Evolutionary conservation across 2,888 invertebrate species (phyloP).

Genomic region (Thumatha senex): DNA sequence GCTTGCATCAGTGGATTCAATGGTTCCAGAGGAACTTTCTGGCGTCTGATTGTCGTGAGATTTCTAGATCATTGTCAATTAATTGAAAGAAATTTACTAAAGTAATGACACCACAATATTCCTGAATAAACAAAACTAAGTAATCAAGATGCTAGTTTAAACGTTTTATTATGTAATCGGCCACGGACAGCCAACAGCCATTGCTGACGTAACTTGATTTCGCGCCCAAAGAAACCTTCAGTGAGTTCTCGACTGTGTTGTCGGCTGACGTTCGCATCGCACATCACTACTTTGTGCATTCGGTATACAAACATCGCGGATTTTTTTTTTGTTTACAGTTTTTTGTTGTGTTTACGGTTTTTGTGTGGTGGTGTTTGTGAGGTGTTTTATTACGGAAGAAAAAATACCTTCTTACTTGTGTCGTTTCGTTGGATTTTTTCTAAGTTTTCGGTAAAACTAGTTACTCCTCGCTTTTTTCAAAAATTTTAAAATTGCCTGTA

Average conservation of each 20-base stretch:
- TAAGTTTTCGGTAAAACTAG: neutral
- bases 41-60: no score
- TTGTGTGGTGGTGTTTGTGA: conserved; percentile 4
- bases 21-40: no score
- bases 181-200: conserved; percentile 16
- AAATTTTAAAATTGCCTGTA: no score
- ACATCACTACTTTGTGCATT: conserved; percentile 14
- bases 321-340: conserved; percentile 1
- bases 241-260: conserved; percentile 19
- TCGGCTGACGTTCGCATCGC: conserved; percentile 1
- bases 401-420: neutral
- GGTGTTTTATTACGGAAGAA: neutral
- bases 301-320: conserved; percentile 9
- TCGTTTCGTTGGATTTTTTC: conserved; percentile 8
- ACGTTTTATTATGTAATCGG: conserved; percentile 27
- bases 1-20: no score
- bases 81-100: neutral
- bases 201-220: conserved; percentile 34
- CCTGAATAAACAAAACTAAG: conserved; percentile 4
- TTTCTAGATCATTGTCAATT: neutral
- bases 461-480: neutral
- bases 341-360: neutral
- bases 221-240: conserved; percentile 48
- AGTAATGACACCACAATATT: neutral
- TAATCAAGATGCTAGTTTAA: conserved; percentile 28